Evolutionary conservation across 2,888 invertebrate species (phyloP).

Genomic region (Oscheius sp.): DNA sequence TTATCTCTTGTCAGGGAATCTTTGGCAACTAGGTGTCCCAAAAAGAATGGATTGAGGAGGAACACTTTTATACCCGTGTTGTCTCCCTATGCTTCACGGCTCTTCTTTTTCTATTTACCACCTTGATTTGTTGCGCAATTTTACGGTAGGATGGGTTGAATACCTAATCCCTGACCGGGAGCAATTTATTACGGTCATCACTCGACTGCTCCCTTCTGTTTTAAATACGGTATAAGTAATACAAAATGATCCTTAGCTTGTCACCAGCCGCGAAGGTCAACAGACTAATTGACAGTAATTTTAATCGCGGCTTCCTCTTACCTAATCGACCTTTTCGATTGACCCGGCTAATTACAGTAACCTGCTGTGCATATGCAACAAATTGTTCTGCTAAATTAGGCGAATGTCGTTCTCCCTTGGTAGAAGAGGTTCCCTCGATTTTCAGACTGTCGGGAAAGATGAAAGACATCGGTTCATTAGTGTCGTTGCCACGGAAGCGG

Average conservation of each 20-base stretch:
- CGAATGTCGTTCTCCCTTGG: too few relatives aligned
- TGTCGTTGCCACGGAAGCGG: constrained; percentile 1
- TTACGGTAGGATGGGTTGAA: constrained; percentile 25
- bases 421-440: background rate
- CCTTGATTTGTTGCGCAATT: constrained; percentile 26
- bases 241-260: background rate
- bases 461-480: constrained; percentile 7
- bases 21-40: too few relatives aligned
- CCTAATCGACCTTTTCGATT: constrained; percentile 15
- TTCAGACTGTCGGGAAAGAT: background rate
- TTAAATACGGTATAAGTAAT: too few relatives aligned
- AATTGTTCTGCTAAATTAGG: background rate
- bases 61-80: too few relatives aligned
- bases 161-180: constrained; percentile 27
- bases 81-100: too few relatives aligned
- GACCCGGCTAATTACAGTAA: constrained; percentile 24
- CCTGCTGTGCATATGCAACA: constrained; percentile 18
- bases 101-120: too few relatives aligned
- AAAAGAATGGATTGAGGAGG: too few relatives aligned
- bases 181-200: constrained; percentile 15
- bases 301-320: constrained; percentile 24
- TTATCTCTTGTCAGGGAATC: too few relatives aligned
- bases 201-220: background rate
- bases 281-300: too few relatives aligned
- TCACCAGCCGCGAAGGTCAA: constrained; percentile 20